Percentiles rank a stretch among this genome's conserved stretches.
phyloP scores from a whole-genome alignment of 2,113 vertebrate genomes.

The Pseudopodoces humilis region DNA sequence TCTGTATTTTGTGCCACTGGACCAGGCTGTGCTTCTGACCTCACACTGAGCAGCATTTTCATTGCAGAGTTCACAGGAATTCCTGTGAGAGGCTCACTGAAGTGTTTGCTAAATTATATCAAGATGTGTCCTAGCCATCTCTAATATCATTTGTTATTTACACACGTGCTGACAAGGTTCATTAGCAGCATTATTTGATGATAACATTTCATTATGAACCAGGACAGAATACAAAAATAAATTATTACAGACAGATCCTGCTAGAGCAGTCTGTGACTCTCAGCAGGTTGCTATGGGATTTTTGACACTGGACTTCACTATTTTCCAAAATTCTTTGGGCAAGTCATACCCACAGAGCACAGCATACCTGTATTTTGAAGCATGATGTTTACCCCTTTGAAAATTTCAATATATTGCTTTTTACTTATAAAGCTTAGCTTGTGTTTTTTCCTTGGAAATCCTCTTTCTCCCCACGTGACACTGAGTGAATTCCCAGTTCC shows the following conservation, averaged over 20 bases:
- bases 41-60: background rate
- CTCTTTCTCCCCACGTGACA: background rate
- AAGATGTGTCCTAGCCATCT: background rate
- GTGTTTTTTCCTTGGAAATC: background rate
- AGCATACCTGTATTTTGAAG: background rate
- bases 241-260: background rate
- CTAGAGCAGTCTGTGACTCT: background rate
- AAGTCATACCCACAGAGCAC: background rate
- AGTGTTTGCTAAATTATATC: background rate
- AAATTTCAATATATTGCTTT: background rate
- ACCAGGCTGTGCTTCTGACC: background rate
- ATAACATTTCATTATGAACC: background rate
- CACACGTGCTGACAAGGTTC: background rate
- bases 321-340: background rate
- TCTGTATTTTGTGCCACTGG: fast-evolving
- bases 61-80: background rate
- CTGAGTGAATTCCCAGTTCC: background rate
- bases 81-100: background rate
- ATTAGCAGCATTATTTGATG: background rate
- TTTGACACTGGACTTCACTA: background rate
- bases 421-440: background rate
- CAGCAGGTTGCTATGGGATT: background rate
- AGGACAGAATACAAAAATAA: background rate
- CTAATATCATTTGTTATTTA: background rate
- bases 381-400: background rate